Evolutionary conservation across 1,140 invertebrate species (phyloP).

Genomic region (Lordiphosa clarofinis): DNA sequence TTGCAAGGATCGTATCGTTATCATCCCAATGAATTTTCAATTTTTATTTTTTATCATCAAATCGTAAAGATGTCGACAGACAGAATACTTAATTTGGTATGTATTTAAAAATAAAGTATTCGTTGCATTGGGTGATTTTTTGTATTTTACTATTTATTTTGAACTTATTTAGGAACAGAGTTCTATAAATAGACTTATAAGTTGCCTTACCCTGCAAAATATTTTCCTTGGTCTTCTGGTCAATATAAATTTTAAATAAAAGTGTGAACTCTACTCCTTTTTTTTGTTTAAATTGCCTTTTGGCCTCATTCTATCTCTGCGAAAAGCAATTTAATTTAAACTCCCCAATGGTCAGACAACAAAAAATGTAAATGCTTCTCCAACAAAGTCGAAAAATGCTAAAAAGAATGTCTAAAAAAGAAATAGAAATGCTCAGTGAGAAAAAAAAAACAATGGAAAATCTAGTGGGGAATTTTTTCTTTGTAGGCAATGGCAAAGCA

Average conservation of each 20-base stretch:
- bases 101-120: too few species aligned
- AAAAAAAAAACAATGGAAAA: conserved; percentile 26
- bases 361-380: conserved; percentile 40
- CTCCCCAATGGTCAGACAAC: conserved; percentile 38
- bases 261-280: conserved; percentile 13
- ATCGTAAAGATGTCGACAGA: too few species aligned
- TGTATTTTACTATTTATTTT: too few species aligned
- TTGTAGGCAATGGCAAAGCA: conserved; percentile 17
- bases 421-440: conserved; percentile 2
- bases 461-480: conserved; percentile 53
- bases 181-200: too few species aligned
- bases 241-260: not conserved
- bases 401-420: conserved; percentile 20
- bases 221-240: too few species aligned
- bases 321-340: conserved; percentile 63
- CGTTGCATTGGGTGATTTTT: too few species aligned
- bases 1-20: too few species aligned
- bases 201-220: too few species aligned
- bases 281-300: conserved; percentile 33
- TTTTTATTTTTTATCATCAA: too few species aligned
- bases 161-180: too few species aligned
- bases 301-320: conserved; percentile 16
- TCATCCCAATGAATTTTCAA: too few species aligned
- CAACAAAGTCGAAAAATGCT: conserved; percentile 35
- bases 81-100: too few species aligned